These are phyloP conservation scores for Agonopterix subpropinquella DNA, from an alignment of 2,888 invertebrate genomes.

Conservation along the genomic window DNA sequence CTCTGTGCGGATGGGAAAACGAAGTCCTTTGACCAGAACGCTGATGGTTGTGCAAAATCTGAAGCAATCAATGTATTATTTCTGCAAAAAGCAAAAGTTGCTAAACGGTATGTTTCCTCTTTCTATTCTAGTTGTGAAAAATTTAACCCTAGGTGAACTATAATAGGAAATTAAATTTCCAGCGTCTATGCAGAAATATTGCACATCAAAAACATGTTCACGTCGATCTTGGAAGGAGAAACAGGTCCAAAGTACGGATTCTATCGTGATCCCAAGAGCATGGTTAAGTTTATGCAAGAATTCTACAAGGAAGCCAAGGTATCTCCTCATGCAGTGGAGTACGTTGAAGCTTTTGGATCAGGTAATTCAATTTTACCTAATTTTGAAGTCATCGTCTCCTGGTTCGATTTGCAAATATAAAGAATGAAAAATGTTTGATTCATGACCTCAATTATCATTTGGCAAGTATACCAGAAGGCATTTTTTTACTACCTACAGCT, in stretches of 20 bases:
- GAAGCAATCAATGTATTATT: slow-evolving; percentile 82
- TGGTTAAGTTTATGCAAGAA: slow-evolving; percentile 65
- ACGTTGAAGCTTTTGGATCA: slow-evolving; percentile 89
- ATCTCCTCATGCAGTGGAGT: slow-evolving; percentile 80
- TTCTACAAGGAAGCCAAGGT: slow-evolving; percentile 79
- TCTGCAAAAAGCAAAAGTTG: slow-evolving; percentile 79
- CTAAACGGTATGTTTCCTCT: slow-evolving; percentile 50
- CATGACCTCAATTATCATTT: background rate
- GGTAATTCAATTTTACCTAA: slow-evolving; percentile 48
- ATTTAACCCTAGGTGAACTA: background rate
- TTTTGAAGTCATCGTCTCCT: background rate
- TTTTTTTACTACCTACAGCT: slow-evolving; percentile 28
- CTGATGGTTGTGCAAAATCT: slow-evolving; percentile 84
- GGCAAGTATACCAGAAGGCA: background rate
- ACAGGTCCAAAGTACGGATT: slow-evolving; percentile 67
- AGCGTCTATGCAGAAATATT: slow-evolving; percentile 79
- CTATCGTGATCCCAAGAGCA: slow-evolving; percentile 65
- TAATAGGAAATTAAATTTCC: background rate
- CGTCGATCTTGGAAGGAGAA: slow-evolving; percentile 51
- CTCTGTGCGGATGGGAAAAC: slow-evolving; percentile 88
- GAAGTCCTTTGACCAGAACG: slow-evolving; percentile 88
- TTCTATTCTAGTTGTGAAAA: background rate
- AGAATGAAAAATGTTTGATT: background rate
- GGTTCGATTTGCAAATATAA: background rate
- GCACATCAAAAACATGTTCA: slow-evolving; percentile 82